Percentiles rank a stretch among this genome's conserved stretches.
Evolutionary conservation across 2,797 vertebrate genomes (phyloP).

Genomic region (Ispidina lecontei): DNA sequence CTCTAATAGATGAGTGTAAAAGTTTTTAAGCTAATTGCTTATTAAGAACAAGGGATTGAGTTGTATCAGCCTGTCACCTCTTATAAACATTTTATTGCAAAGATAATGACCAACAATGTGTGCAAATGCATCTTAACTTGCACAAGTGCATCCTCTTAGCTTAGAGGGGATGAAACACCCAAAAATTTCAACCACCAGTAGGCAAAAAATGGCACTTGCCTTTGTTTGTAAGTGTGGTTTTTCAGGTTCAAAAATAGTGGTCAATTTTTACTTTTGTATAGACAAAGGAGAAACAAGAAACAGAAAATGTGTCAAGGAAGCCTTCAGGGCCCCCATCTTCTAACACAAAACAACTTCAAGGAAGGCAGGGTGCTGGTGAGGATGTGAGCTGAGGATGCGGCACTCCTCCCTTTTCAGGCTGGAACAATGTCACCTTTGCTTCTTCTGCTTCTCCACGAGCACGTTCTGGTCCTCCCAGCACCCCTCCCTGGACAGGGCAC

Average conservation of each 20-base stretch:
- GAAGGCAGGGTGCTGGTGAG: neutral
- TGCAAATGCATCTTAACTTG: neutral
- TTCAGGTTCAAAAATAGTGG: neutral
- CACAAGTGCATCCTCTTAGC: neutral
- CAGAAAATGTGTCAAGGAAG: neutral
- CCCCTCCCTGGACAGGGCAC: neutral
- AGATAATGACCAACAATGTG: neutral
- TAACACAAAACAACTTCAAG: neutral
- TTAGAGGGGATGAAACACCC: neutral
- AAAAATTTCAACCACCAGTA: neutral
- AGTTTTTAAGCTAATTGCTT: neutral
- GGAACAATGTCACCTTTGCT: neutral
- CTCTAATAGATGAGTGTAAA: neutral
- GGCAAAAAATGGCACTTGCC: neutral
- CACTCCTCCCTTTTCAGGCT: neutral
- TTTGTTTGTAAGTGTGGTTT: neutral
- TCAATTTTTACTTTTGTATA: neutral
- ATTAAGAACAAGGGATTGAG: neutral
- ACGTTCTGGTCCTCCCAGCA: neutral
- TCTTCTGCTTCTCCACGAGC: neutral
- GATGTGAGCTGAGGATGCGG: neutral
- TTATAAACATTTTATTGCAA: neutral
- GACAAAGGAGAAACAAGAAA: neutral
- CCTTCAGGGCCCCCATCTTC: neutral
- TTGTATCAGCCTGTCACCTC: neutral